Evolutionary conservation across 2,888 invertebrate species (phyloP).

Genomic region (Drosophila mulleri): DNA sequence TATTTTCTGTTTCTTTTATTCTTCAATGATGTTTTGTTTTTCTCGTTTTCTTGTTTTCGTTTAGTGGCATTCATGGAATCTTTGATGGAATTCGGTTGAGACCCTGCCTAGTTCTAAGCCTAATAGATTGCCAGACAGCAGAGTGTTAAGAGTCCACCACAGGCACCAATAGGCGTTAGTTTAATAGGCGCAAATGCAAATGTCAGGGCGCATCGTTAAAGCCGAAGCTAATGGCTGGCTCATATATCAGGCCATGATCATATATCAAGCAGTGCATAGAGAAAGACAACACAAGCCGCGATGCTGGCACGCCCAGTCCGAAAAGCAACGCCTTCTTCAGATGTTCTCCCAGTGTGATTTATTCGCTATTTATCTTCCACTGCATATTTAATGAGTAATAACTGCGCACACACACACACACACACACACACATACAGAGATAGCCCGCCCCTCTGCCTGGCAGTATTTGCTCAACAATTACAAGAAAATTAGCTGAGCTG

Average conservation of each 20-base stretch:
- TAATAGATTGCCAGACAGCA: constrained; percentile 34
- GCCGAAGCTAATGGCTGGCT: constrained; percentile 57
- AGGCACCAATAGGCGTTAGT: constrained; percentile 23
- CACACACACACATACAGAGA: neutral
- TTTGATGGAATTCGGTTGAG: constrained; percentile 36
- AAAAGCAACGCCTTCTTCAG: constrained; percentile 32
- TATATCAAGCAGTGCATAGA: constrained; percentile 41
- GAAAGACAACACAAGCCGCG: constrained; percentile 29
- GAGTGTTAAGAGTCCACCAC: constrained; percentile 30
- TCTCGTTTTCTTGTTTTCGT: constrained; percentile 9
- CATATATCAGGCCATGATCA: constrained; percentile 62
- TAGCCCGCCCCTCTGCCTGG: constrained; percentile 7
- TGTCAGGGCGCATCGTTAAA: constrained; percentile 61
- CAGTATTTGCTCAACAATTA: constrained; percentile 60
- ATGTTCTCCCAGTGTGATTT: constrained; percentile 53
- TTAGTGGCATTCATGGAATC: constrained; percentile 21
- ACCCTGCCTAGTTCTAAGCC: constrained; percentile 25
- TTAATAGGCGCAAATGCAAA: constrained; percentile 40
- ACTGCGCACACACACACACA: constrained; percentile 2
- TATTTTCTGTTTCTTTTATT: constrained; percentile 42
- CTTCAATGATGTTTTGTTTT: constrained; percentile 16
- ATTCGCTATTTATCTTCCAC: constrained; percentile 51
- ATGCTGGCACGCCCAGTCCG: constrained; percentile 3
- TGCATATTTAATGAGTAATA: constrained; percentile 62
- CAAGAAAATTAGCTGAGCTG: constrained; percentile 55